Percentiles rank a stretch among this genome's conserved stretches.
These are phyloP conservation scores for Pelochelys cantorii DNA, from an alignment of 2,797 vertebrate genomes.

Conservation along the genomic window DNA sequence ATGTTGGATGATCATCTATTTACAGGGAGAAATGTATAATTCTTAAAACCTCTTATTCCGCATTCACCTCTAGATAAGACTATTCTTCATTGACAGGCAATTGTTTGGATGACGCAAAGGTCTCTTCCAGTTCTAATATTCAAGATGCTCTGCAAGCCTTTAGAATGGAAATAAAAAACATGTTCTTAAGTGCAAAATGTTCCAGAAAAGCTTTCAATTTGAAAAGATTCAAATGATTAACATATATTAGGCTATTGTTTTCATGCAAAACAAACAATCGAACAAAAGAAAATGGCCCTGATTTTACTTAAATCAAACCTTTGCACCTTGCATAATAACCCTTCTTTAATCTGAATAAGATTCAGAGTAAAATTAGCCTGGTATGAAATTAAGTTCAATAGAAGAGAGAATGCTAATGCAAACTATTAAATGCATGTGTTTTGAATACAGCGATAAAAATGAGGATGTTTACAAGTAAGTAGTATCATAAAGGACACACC, in stretches of 20 bases:
- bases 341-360: constrained; percentile 51
- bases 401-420: background rate
- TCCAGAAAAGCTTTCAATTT: constrained; percentile 27
- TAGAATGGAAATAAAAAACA: background rate
- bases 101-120: background rate
- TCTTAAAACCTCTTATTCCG: background rate
- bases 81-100: background rate
- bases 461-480: constrained; percentile 54
- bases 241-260: constrained; percentile 48
- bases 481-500: constrained; percentile 4
- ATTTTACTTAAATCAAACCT: constrained; percentile 32
- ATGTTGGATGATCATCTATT: background rate
- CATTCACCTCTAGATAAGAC: background rate
- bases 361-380: constrained; percentile 31
- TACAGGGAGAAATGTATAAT: background rate
- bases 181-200: background rate
- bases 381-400: constrained; percentile 5
- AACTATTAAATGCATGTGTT: background rate
- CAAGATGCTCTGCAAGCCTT: background rate
- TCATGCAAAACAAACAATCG: constrained; percentile 41
- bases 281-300: background rate
- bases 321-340: constrained; percentile 30
- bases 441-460: background rate
- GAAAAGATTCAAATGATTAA: constrained; percentile 54
- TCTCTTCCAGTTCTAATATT: background rate